A percentile compares a stretch with the other conserved stretches of the same genome.
Evolutionary conservation across 2,797 vertebrate species (phyloP).

Genomic region (Myotis vivesi): DNA sequence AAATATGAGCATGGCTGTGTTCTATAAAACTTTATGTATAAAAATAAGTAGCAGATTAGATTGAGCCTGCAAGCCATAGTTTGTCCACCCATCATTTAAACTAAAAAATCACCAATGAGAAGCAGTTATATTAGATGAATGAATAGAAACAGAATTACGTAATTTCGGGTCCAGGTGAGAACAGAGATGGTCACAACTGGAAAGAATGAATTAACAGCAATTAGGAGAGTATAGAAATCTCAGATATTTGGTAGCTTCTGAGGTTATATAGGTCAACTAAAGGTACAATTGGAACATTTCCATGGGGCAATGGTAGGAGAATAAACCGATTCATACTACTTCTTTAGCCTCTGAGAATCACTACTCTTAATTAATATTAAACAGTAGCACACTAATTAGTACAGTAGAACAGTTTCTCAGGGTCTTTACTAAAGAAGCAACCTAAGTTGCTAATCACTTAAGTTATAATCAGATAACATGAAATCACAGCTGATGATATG

Average conservation of each 20-base stretch:
- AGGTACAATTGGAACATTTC: neutral
- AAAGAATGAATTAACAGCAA: conserved; percentile 34
- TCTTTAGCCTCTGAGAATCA: neutral
- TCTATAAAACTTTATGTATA: neutral
- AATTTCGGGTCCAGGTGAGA: neutral
- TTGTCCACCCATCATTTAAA: conserved; percentile 9
- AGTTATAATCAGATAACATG: conserved; percentile 20
- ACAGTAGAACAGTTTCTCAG: neutral
- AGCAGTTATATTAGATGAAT: neutral
- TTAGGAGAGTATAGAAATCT: neutral
- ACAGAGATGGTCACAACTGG: neutral
- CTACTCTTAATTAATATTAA: neutral
- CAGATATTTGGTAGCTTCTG: neutral
- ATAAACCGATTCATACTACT: neutral
- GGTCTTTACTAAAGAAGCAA: neutral
- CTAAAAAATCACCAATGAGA: neutral
- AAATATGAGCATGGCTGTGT: neutral
- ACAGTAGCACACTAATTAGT: neutral
- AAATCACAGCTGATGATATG: neutral
- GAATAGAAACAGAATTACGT: neutral
- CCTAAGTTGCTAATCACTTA: neutral
- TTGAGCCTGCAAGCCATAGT: neutral
- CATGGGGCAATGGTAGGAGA: neutral
- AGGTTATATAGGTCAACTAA: neutral
- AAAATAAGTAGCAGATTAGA: conserved; percentile 2